phyloP scores from a whole-genome alignment of 1,140 invertebrate genomes.

The Zaprionus davidi region DNA sequence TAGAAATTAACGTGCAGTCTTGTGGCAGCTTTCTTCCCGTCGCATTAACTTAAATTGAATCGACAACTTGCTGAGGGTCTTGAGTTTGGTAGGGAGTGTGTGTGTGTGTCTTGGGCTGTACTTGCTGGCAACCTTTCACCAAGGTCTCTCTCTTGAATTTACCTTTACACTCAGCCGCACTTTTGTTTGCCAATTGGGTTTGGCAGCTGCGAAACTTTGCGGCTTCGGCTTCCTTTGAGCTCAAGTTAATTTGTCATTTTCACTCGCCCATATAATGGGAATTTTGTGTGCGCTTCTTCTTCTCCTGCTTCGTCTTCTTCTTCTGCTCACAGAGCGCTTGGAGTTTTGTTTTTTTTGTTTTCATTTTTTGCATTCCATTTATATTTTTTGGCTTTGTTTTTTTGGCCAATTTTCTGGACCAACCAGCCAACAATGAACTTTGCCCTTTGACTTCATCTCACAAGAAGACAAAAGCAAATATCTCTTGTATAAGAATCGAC shows the following conservation, averaged over 20 bases:
- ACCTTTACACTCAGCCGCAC: slow-evolving; percentile 54
- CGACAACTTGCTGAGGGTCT: slow-evolving; percentile 15
- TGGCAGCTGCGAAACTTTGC: slow-evolving; percentile 56
- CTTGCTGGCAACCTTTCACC: slow-evolving; percentile 43
- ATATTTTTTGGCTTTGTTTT: slow-evolving; percentile 16
- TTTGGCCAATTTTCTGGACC: slow-evolving; percentile 16
- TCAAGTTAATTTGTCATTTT: slow-evolving; percentile 81
- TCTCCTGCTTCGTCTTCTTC: background rate
- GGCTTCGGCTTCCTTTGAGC: slow-evolving; percentile 48
- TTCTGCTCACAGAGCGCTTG: background rate
- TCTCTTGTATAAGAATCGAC: slow-evolving; percentile 60
- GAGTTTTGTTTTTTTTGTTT: slow-evolving; percentile 19
- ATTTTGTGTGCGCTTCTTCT: slow-evolving; percentile 25
- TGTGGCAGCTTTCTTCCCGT: slow-evolving; percentile 34
- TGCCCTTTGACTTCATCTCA: slow-evolving; percentile 30
- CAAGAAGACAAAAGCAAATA: slow-evolving; percentile 63
- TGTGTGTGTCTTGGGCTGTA: slow-evolving; percentile 5
- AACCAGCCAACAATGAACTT: slow-evolving; percentile 60
- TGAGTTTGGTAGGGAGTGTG: background rate
- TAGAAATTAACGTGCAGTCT: slow-evolving; percentile 43
- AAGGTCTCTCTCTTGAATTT: slow-evolving; percentile 44
- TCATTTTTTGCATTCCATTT: slow-evolving; percentile 27
- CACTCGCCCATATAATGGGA: slow-evolving; percentile 76
- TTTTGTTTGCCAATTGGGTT: slow-evolving; percentile 57
- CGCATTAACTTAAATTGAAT: slow-evolving; percentile 48